Evolutionary conservation across 2,888 invertebrate species (phyloP).

Genomic region (Ennomos fuscantarius): DNA sequence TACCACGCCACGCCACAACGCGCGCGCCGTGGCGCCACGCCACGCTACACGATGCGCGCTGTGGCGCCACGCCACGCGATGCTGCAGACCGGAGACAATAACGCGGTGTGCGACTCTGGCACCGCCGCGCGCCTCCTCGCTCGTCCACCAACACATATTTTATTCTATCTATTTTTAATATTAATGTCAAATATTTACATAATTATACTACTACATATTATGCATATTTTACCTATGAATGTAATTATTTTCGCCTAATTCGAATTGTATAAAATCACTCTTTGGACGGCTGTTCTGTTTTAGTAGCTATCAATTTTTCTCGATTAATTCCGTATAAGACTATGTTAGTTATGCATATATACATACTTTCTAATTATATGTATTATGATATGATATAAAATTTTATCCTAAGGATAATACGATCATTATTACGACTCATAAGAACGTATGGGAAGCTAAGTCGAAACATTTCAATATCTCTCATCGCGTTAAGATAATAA

Average conservation of each 20-base stretch:
- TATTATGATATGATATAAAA: slow-evolving; percentile 81
- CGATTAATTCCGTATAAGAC: slow-evolving; percentile 83
- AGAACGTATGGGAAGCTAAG: slow-evolving; percentile 77
- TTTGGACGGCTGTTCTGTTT: slow-evolving; percentile 79
- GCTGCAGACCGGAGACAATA: slow-evolving; percentile 23
- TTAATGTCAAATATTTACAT: slow-evolving; percentile 84
- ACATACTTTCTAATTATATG: slow-evolving; percentile 83
- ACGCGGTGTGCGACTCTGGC: slow-evolving; percentile 52
- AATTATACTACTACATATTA: slow-evolving; percentile 81
- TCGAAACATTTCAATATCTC: slow-evolving; percentile 82
- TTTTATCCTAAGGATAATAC: slow-evolving; percentile 84
- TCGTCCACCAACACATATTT: slow-evolving; percentile 83
- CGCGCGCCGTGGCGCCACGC: slow-evolving; percentile 40
- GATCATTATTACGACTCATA: slow-evolving; percentile 81
- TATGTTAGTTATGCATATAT: slow-evolving; percentile 83
- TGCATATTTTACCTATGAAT: slow-evolving; percentile 83
- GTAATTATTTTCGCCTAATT: slow-evolving; percentile 84
- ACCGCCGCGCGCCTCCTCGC: slow-evolving; percentile 72
- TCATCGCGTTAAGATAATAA: slow-evolving; percentile 83
- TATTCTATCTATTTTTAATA: slow-evolving; percentile 85
- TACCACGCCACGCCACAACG: slow-evolving; percentile 44
- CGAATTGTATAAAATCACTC: slow-evolving; percentile 84
- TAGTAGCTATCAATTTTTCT: slow-evolving; percentile 77
- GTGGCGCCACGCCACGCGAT: slow-evolving; percentile 22
- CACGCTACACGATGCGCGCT: slow-evolving; percentile 25